A percentile compares a stretch with the other conserved stretches of the same genome.
Conservation (phyloP, 2,113 vertebrate genomes). For the Tauraco erythrolophus region DNA sequence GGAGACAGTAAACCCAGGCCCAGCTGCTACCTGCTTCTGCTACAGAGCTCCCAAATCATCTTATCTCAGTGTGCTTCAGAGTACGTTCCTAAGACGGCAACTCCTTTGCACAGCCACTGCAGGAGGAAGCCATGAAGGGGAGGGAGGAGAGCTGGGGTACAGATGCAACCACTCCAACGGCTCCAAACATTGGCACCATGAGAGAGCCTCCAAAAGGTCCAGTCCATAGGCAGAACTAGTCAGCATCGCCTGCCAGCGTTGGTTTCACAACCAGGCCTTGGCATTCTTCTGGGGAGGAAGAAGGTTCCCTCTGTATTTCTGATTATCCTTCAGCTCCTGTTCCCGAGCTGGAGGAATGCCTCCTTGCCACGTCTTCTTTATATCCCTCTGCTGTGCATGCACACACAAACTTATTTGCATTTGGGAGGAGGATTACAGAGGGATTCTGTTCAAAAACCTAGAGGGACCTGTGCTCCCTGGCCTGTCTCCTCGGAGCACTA, state of each 20-base stretch:
- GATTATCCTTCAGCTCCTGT: background rate
- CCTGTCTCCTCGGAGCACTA: background rate
- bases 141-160: background rate
- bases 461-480: background rate
- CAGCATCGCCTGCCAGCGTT: background rate
- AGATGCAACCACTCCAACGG: background rate
- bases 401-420: background rate
- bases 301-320: background rate
- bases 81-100: background rate
- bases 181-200: accelerated
- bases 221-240: background rate
- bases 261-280: background rate
- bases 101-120: background rate
- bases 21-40: background rate
- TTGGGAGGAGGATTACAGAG: background rate
- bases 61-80: background rate
- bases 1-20: background rate
- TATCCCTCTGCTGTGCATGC: background rate
- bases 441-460: background rate
- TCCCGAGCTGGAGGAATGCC: background rate
- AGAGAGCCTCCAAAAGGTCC: background rate
- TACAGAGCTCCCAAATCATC: background rate
- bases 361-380: background rate
- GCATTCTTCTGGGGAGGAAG: background rate
- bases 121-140: background rate